phyloP scores from a whole-genome alignment of 2,888 invertebrate genomes.

The Melieria picta region DNA sequence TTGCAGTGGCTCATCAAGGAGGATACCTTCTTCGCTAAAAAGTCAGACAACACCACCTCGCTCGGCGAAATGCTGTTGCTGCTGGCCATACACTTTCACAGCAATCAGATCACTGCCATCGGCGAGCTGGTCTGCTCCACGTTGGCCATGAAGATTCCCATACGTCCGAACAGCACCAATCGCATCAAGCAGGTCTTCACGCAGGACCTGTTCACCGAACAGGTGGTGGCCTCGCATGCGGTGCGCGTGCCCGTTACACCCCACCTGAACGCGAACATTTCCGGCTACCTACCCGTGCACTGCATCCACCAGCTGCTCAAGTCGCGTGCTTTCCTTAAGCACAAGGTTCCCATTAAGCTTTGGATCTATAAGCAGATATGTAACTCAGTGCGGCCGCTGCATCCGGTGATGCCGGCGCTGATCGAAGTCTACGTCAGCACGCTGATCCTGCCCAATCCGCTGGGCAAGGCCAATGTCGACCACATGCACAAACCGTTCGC shows the following conservation, averaged over 20 bases:
- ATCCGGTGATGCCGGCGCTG: conserved; percentile 90
- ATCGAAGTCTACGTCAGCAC: conserved; percentile 96
- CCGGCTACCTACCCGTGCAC: conserved; percentile 93
- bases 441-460: conserved; percentile 75
- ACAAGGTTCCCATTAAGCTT: conserved; percentile 94
- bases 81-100: conserved; percentile 97
- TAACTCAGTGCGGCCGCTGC: conserved; percentile 87
- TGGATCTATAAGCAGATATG: conserved; percentile 97
- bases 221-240: conserved; percentile 95
- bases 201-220: conserved; percentile 96
- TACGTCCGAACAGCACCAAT: conserved; percentile 84
- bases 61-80: conserved; percentile 95
- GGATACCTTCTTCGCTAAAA: conserved; percentile 88
- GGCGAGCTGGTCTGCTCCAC: conserved; percentile 94
- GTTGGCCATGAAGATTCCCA: conserved; percentile 92
- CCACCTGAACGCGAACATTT: conserved; percentile 86
- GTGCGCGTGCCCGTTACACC: conserved; percentile 95
- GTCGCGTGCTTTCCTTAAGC: conserved; percentile 93
- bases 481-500: conserved; percentile 91
- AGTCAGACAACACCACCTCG: conserved; percentile 85
- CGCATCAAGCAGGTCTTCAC: conserved; percentile 94
- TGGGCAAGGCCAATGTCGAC: conserved; percentile 69
- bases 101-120: conserved; percentile 91
- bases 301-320: conserved; percentile 96
- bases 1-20: conserved; percentile 92